Base-by-base conservation (phyloP, 2,797 vertebrate species). In the Gobio occitaniae region DNA sequence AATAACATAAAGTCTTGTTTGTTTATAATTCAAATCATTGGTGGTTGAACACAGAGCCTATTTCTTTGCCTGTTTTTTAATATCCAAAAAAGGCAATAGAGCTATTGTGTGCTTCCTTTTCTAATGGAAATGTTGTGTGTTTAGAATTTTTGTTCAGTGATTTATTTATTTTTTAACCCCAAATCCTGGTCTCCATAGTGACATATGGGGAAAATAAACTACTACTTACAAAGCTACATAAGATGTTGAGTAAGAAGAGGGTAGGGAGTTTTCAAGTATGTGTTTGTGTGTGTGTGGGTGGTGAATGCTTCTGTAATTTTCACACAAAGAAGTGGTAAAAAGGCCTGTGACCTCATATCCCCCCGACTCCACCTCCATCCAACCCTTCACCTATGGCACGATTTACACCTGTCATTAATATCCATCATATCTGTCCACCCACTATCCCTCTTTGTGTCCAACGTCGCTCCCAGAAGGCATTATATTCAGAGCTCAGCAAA, bases 141-240 rank as follows among this genome's bases (percentile, higher is more conserved):
- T n/a, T 41, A 3, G 69, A 63, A 65, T 36, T 68, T 81, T 66
- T 56, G 29, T 54, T 32, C 15, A n/a, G 16, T 76, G 36, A 80
- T 54, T 79, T 41, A 59, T 79, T 79, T 17, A 63, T 59, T 59
- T 21, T 83, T 36, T 36, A 74, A 17, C 47, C n/a, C 17, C 32
- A 41, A 52, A 38, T 80, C 19, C 68, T 54, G 69, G 32, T 83
- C 65, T 65, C 76, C 68, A 68, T 83, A 69, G 82, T 44, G 71
- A 85, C 82, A 71, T 48, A 69, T 36, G 13, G 68, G n/a, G 36
- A 48, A 87, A 89, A 88, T 81, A 83, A 72, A 85, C 74, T 21
- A 48, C 44, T 10, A 71, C 25, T 71, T 47, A 84, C 76, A 86
- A 84, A 81, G 10, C 56, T 83, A 82, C 74, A 82, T 72, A 70